Base-by-base conservation (phyloP, 2,888 invertebrate genomes). In the Pollenia labialis region DNA sequence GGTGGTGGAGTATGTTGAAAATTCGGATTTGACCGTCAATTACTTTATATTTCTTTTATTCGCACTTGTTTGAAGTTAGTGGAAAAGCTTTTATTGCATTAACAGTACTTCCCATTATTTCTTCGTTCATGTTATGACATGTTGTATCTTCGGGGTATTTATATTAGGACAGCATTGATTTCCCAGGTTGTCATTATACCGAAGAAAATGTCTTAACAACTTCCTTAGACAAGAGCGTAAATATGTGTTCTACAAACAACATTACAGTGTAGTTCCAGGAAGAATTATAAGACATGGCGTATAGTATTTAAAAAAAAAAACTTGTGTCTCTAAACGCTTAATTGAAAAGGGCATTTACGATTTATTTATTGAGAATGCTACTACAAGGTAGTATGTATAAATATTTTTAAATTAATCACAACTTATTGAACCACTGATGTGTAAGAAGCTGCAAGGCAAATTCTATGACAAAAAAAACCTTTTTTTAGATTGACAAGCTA, bases 101-200 rank as follows among this genome's bases (percentile, higher is more conserved):
- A 72, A 46, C 2, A 23, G 9, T 52, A 58, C 54, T 83, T 9
- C 54, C n/a, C 32, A 18, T 64, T 71, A 64, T 16, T 32, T 40
- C 48, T 68, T 3, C 42, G 50, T 58, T 6, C 42, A 81, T 85
- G 68, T 85, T 79, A 88, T 87, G 88, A 85, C 85, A 88, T 85
- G 84, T 64, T 68, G 62, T 66, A 85, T 81, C 89, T 82, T 85
- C 68, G 42, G 89, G 89, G 89, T 85, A 87, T 88, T 89, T 88
- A 71, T 88, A 85, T 88, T 88, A 88, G 86, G 82, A 81, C 82
- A 83, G 84, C 85, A 85, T 89, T 90, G 90, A 90, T 90, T 90
- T 90, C 89, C 89, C 90, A 88, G 85, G 90, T 88, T 89, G 88
- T 89, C 89, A 89, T 85, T 88, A 77, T 23, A 58, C 56, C 10